These are phyloP conservation scores for Eueides isabella DNA, from an alignment of 1,140 invertebrate species.

Conservation along the genomic window DNA sequence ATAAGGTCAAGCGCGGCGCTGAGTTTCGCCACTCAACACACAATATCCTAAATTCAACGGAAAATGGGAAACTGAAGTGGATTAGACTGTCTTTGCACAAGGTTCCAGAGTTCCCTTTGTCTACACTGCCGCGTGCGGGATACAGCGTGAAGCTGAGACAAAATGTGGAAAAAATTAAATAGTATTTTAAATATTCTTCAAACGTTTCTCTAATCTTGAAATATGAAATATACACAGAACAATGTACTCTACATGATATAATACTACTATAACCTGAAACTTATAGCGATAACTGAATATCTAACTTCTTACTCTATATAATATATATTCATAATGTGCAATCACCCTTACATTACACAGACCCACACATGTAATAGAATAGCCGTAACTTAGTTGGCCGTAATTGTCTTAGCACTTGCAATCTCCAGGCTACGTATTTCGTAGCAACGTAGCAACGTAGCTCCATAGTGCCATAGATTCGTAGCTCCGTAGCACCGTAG, in stretches of 20 bases:
- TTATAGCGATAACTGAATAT: neutral
- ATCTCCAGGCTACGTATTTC: slow-evolving; percentile 36
- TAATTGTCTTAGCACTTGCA: slow-evolving; percentile 38
- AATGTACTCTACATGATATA: neutral
- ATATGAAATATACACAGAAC: neutral
- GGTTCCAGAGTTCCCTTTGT: too few relatives aligned
- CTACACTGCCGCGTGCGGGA: too few relatives aligned
- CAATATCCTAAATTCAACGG: too few relatives aligned
- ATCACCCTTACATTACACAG: slow-evolving; percentile 9
- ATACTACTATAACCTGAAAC: neutral
- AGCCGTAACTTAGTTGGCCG: slow-evolving; percentile 33
- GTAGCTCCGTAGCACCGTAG: slow-evolving; percentile 18
- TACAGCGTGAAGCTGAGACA: too few relatives aligned
- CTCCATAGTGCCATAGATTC: neutral
- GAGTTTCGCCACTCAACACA: too few relatives aligned
- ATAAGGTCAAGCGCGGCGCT: too few relatives aligned
- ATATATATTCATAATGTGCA: slow-evolving; percentile 9
- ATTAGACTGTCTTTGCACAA: too few relatives aligned
- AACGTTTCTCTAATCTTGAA: neutral
- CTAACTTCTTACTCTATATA: slow-evolving; percentile 1
- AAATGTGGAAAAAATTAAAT: too few relatives aligned
- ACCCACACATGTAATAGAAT: slow-evolving; percentile 12
- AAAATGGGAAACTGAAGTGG: too few relatives aligned
- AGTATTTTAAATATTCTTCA: too few relatives aligned
- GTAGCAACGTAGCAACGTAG: slow-evolving; percentile 19